Evolutionary conservation across 2,797 vertebrate species (phyloP).

Genomic region (Halcyon leucocephala): DNA sequence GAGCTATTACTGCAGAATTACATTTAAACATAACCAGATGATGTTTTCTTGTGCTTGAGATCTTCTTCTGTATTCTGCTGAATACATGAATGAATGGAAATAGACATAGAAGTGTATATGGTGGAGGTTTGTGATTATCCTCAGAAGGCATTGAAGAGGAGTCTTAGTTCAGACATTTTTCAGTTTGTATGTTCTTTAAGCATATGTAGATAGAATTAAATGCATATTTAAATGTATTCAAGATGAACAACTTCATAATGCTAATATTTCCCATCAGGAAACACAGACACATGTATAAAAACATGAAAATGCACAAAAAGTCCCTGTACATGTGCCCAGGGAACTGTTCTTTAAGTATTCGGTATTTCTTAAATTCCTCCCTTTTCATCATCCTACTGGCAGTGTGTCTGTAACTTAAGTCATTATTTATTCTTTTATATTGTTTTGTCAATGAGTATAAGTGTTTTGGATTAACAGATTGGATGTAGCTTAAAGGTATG

Average conservation of each 20-base stretch:
- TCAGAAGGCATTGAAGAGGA: not conserved
- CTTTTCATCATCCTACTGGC: not conserved
- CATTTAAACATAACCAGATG: not conserved
- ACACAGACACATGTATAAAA: not conserved
- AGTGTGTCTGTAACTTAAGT: not conserved
- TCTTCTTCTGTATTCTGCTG: not conserved
- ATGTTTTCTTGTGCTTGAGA: not conserved
- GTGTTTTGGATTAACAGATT: not conserved
- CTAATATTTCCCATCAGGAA: not conserved
- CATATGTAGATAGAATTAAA: not conserved
- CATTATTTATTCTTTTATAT: not conserved
- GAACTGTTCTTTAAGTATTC: not conserved
- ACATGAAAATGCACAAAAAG: fast-evolving
- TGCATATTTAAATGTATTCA: not conserved
- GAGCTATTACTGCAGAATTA: not conserved
- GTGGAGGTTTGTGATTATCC: not conserved
- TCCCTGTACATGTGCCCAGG: fast-evolving
- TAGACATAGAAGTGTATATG: not conserved
- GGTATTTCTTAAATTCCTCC: not conserved
- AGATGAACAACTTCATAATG: not conserved
- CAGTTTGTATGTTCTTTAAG: not conserved
- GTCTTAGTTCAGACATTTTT: not conserved
- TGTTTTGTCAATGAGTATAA: not conserved
- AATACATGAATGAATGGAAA: not conserved
- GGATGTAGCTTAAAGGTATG: not conserved